Percentiles rank a stretch among this genome's conserved stretches.
Evolutionary conservation across 2,888 invertebrate species (phyloP).

Genomic region (Sepioteuthis lessoniana): DNA sequence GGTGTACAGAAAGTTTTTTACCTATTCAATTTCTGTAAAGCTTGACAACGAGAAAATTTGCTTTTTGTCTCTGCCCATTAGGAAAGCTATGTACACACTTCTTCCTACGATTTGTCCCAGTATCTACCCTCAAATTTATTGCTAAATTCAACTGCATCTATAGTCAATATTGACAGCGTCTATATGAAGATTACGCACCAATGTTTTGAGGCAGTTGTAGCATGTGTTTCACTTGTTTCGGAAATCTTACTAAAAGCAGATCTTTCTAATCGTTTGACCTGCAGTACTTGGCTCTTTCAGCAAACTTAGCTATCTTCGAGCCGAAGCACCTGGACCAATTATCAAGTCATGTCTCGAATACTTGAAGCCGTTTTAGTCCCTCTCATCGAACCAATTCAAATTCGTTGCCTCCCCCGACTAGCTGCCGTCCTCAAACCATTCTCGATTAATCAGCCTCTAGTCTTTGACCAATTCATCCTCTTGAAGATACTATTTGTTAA

Average conservation of each 20-base stretch:
- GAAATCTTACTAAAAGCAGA: neutral
- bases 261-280: neutral
- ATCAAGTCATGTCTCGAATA: neutral
- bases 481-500: neutral
- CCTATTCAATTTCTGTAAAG: too few relatives aligned
- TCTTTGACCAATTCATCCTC: neutral
- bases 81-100: too few relatives aligned
- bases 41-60: too few relatives aligned
- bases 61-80: too few relatives aligned
- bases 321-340: neutral
- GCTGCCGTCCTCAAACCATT: neutral
- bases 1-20: too few relatives aligned
- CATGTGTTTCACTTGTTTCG: neutral
- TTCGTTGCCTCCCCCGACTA: neutral
- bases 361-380: neutral
- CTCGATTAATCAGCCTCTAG: neutral
- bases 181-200: too few relatives aligned
- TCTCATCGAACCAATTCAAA: conserved; percentile 14
- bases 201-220: too few relatives aligned
- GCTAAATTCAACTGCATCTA: too few relatives aligned
- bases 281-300: neutral
- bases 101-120: too few relatives aligned
- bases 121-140: too few relatives aligned
- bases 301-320: neutral
- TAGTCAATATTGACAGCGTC: too few relatives aligned